These are phyloP conservation scores for Eupithecia pulchellata DNA, from an alignment of 2,888 invertebrate species.

Conservation along the genomic window DNA sequence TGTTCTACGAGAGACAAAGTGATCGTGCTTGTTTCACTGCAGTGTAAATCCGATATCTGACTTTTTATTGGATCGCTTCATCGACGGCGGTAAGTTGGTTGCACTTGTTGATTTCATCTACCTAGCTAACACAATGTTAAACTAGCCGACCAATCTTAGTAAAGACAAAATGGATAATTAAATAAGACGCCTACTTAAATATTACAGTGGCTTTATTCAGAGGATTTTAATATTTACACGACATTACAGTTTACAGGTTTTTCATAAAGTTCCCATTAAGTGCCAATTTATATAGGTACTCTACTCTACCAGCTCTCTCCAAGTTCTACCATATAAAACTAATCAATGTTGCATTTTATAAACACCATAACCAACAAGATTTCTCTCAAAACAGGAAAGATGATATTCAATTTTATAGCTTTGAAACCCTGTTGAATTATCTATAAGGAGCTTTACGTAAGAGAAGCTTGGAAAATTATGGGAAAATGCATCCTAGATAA, in stretches of 20 bases:
- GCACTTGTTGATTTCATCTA: slow-evolving; percentile 29
- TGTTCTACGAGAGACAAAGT: slow-evolving; percentile 75
- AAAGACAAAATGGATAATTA: background rate
- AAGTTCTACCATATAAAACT: background rate
- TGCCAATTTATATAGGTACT: background rate
- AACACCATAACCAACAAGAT: slow-evolving; percentile 6
- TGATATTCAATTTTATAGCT: slow-evolving; percentile 7
- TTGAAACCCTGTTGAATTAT: slow-evolving; percentile 1
- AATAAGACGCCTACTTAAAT: background rate
- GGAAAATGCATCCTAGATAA: slow-evolving; percentile 5
- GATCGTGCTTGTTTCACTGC: slow-evolving; percentile 80
- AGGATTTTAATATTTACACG: background rate
- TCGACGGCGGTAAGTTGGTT: slow-evolving; percentile 73
- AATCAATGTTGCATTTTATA: slow-evolving; percentile 2
- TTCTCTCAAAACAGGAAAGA: slow-evolving; percentile 14
- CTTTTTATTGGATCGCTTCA: slow-evolving; percentile 80
- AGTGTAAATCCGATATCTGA: slow-evolving; percentile 81
- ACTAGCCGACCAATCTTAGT: background rate
- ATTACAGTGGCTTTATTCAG: background rate
- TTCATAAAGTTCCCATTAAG: background rate
- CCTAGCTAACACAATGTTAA: background rate
- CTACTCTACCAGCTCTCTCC: background rate
- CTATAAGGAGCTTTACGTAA: slow-evolving; percentile 5
- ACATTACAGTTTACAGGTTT: background rate
- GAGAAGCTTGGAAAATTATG: background rate